Evolutionary conservation across 53 echinoderm and acorn worm genomes (phyloP), one percentile per base, ranked within the genome.

Genomic region (Actinopyga echinites): DNA sequence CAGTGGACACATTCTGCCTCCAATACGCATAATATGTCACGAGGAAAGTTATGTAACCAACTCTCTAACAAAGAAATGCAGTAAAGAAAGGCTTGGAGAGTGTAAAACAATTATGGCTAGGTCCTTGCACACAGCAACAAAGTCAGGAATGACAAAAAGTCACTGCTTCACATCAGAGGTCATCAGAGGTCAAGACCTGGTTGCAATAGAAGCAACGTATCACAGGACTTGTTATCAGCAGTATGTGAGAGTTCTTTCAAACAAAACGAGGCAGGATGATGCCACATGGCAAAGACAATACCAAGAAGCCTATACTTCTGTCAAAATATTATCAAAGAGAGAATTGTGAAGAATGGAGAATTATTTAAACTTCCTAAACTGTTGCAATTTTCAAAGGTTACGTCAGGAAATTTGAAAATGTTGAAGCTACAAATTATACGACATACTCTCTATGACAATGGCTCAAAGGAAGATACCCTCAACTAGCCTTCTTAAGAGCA

Each of bases 301-400:
- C 12, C 58, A 85, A 20, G 37, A 77, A 54, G 52, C 75, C 6
- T 75, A 62, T 31, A 6, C 21, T 85, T 77, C 11, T 85, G 77
- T 24, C 74, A 59, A 6, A 26, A 83, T 29, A 63, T 77, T 26
- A 28, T 85, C 38, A 75, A 85, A 30, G 85, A 57, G 7, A 83
- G 83, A 66, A 66, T 83, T 37, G 65, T 83, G 28, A 83, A 65
- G 42, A 40, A 66, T 31, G 65, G 4, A 58, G 83, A 83, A 31
- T 64, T 83, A 12, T 65, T 83, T 4, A 25, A 64, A n/a, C 66
- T 83, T 19, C 42, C 66, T 0, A 64, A 83, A 28, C 64, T 83
- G 12, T 35, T 37, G 21, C 52, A 83, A 52, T 66, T 52, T 83
- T 83, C 60, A 35, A 37, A 37, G 37, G 6, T 37, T 37, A 37